Evolutionary conservation across 2,797 vertebrate genomes (phyloP).

Genomic region (Gouania willdenowi): DNA sequence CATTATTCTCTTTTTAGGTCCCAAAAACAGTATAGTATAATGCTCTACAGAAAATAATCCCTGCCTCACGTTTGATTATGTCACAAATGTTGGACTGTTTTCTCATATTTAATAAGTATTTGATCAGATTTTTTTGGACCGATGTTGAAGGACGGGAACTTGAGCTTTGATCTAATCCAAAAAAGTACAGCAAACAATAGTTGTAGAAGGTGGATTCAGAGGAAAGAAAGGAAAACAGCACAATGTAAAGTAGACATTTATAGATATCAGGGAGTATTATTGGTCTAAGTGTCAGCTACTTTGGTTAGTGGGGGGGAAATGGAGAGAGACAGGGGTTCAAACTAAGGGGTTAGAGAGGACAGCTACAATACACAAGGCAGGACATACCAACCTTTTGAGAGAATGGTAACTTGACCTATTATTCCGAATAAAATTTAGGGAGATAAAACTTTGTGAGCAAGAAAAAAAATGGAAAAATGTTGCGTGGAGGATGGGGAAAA

Average conservation of each 20-base stretch:
- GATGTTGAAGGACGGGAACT: too few relatives aligned
- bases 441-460: slow-evolving; percentile 97
- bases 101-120: too few relatives aligned
- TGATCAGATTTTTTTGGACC: too few relatives aligned
- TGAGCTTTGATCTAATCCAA: slow-evolving; percentile 9
- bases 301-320: slow-evolving; percentile 91
- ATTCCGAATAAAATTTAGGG: slow-evolving; percentile 99
- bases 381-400: slow-evolving; percentile 99
- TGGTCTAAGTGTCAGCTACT: slow-evolving; percentile 82
- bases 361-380: slow-evolving; percentile 99
- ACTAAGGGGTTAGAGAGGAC: slow-evolving; percentile 96
- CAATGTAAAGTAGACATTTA: slow-evolving; percentile 72
- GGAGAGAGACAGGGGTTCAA: slow-evolving; percentile 81
- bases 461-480: slow-evolving; percentile 74
- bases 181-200: slow-evolving; percentile 32
- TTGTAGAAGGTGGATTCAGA: slow-evolving; percentile 60
- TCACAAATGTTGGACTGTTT: too few relatives aligned
- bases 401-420: slow-evolving; percentile 99
- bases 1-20: too few relatives aligned
- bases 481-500: slow-evolving; percentile 50
- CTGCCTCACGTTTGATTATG: too few relatives aligned
- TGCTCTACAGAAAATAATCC: too few relatives aligned
- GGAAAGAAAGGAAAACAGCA: slow-evolving; percentile 59
- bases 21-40: too few relatives aligned
- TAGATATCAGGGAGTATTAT: slow-evolving; percentile 77